phyloP scores from a whole-genome alignment of 2,113 vertebrate species.

The Gila orcuttii region DNA sequence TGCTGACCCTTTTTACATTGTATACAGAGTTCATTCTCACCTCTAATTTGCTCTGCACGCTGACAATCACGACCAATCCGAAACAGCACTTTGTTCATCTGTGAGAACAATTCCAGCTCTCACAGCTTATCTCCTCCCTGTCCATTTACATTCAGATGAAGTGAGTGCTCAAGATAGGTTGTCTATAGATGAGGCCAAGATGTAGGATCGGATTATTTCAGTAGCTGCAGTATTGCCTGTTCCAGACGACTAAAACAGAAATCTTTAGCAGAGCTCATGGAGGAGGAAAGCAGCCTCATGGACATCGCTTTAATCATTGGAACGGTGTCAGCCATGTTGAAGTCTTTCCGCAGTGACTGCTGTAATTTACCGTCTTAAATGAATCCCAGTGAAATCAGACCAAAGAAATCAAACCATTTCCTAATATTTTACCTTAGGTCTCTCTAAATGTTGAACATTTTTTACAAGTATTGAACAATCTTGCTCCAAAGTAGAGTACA shows the following conservation, averaged over 20 bases:
- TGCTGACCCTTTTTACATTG: neutral
- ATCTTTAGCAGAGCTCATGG: neutral
- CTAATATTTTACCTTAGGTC: neutral
- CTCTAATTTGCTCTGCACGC: neutral
- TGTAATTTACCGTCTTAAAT: neutral
- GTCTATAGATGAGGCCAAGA: slow-evolving; percentile 10
- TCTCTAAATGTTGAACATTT: neutral
- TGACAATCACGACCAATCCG: neutral
- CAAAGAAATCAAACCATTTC: neutral
- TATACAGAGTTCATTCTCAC: slow-evolving; percentile 29
- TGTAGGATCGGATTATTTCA: neutral
- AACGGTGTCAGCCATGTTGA: neutral
- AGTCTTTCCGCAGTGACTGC: neutral
- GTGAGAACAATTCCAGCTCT: slow-evolving; percentile 25
- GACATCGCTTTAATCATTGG: neutral
- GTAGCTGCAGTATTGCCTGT: neutral
- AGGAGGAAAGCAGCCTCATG: slow-evolving; percentile 5
- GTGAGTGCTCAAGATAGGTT: slow-evolving; percentile 17
- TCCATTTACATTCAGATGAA: slow-evolving; percentile 19
- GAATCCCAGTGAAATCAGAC: neutral
- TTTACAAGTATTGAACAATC: neutral
- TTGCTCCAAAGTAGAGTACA: neutral
- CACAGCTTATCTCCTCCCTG: neutral
- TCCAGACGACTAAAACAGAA: neutral
- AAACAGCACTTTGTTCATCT: neutral